Base-by-base conservation (phyloP, 2,888 invertebrate genomes). In the Quadroppia sp. region DNA sequence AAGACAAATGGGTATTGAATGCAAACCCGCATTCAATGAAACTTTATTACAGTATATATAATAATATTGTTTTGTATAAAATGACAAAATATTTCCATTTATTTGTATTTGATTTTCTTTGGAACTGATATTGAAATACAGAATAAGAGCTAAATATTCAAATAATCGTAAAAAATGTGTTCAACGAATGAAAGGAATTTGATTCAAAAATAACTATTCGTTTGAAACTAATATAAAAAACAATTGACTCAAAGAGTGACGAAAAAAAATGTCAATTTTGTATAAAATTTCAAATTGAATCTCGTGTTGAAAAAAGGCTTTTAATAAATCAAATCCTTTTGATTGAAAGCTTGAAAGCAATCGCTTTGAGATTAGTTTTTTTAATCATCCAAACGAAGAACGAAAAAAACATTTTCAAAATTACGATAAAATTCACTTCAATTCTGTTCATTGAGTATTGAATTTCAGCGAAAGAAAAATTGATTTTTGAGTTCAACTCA, bases 311-410 rank as follows among this genome's bases (percentile, higher is more conserved):
- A 3, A 50, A 50, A 50, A 17, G 2, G 3, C 20, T n/a, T 3
- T 50, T 50, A 50, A 50, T 20, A 3, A 48, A 50, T n/a, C 6
- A 15, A 50, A 50, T 50, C 50, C 15, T 50, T 50, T 50, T 50
- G 50, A 50, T 50, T 50, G 50, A 50, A 36, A 36, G 11, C 36
- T n/a, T n/a, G 45, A 45, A 2, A 2, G n/a, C n/a, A n/a, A 11
- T 50, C 50, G n/a, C 50, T 20, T 20, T 20, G 20, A 50, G 50
- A 50, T 50, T 50, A 50, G n/a, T 50, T 17, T 50, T 50, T 45
- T 50, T 50, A 50, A 50, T 50, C 50, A 50, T 50, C 20, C n/a
- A 50, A 50, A 50, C 50, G 20, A 50, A 50, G n/a, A 50, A 20
- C 45, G 20, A n/a, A 50, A n/a, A 50, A 20, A 1, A 50, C 45